Evolutionary conservation across 2,888 invertebrate species (phyloP).

Genomic region (Erannis defoliaria): DNA sequence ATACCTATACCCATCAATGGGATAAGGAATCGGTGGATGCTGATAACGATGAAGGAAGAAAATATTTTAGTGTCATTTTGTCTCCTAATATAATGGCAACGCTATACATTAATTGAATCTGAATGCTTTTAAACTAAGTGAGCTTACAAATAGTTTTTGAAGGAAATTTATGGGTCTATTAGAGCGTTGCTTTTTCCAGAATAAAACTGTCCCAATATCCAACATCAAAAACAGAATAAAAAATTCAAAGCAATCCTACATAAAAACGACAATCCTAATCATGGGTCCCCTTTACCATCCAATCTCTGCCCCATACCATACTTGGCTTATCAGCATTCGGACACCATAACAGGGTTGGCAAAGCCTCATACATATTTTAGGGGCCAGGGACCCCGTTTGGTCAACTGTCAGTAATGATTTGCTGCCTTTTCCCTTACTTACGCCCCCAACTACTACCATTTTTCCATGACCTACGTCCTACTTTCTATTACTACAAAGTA

Average conservation of each 20-base stretch:
- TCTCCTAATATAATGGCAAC: too few relatives aligned
- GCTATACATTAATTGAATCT: too few relatives aligned
- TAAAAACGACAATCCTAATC: constrained; percentile 76
- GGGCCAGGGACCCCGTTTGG: constrained; percentile 82
- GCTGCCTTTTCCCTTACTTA: constrained; percentile 77
- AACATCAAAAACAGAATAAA: constrained; percentile 39
- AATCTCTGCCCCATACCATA: constrained; percentile 64
- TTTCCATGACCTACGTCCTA: constrained; percentile 47
- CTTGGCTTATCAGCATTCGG: constrained; percentile 87
- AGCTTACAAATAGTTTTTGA: too few relatives aligned
- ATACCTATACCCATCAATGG: too few relatives aligned
- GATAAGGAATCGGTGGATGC: too few relatives aligned
- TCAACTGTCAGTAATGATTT: constrained; percentile 87
- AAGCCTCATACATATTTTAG: constrained; percentile 86
- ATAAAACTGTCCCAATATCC: constrained; percentile 18
- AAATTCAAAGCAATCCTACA: constrained; percentile 47
- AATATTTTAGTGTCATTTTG: too few relatives aligned
- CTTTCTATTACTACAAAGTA: not conserved
- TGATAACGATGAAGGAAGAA: too few relatives aligned
- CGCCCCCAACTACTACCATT: constrained; percentile 71
- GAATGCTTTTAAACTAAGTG: too few relatives aligned
- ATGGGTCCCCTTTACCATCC: constrained; percentile 66
- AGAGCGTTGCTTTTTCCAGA: too few relatives aligned
- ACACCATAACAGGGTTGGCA: constrained; percentile 85
- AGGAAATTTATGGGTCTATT: too few relatives aligned